Conservation (phyloP, 2,113 vertebrate species). For the Isichthys henryi region DNA sequence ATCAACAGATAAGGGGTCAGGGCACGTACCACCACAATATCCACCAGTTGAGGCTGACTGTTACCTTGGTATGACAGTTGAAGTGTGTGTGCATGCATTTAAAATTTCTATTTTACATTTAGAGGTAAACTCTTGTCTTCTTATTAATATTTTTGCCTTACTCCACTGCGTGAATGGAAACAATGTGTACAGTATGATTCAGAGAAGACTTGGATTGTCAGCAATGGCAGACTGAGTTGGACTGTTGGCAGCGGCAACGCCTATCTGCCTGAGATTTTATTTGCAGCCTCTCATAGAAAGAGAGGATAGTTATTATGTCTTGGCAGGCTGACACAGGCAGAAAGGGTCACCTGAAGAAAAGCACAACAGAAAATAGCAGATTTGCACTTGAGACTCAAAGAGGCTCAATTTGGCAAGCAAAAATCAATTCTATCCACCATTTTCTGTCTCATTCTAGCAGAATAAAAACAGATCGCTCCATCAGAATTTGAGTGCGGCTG, state of each 20-base stretch:
- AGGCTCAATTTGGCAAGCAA: conserved; percentile 63
- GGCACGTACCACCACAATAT: background rate
- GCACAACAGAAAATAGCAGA: conserved; percentile 60
- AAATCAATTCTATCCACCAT: conserved; percentile 62
- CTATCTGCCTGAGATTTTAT: conserved; percentile 59
- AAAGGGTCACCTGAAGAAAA: conserved; percentile 70
- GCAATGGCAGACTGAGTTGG: background rate
- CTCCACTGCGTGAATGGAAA: background rate
- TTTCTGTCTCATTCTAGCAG: conserved; percentile 40
- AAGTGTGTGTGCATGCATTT: background rate
- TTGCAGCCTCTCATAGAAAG: conserved; percentile 62
- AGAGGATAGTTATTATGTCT: conserved; percentile 64
- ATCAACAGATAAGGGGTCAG: background rate
- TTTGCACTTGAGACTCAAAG: conserved; percentile 54
- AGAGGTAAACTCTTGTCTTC: background rate
- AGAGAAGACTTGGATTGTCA: background rate
- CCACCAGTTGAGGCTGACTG: background rate
- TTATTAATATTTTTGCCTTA: background rate
- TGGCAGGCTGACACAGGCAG: conserved; percentile 61
- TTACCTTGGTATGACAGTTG: background rate
- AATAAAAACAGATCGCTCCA: conserved; percentile 56
- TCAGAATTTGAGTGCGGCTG: conserved; percentile 53
- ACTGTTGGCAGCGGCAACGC: conserved; percentile 42
- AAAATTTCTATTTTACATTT: background rate
- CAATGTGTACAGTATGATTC: background rate